Base-by-base conservation (phyloP, 2,113 vertebrate genomes). In the Pseudopipra pipra region DNA sequence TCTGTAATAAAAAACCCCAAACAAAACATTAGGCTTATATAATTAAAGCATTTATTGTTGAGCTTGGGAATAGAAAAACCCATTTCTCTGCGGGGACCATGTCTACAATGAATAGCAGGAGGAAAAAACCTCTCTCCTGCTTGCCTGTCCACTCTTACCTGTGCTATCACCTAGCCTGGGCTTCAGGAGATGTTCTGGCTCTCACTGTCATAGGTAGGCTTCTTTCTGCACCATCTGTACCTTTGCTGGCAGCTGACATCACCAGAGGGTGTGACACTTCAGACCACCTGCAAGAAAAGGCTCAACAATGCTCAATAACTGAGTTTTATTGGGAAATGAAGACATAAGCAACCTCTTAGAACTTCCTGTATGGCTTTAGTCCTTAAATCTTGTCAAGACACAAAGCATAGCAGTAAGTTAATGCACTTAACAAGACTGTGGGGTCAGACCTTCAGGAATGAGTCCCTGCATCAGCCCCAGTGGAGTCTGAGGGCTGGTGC, bases 351-450 rank as follows among this genome's bases (percentile, higher is more conserved):
- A 51, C 14, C 20, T 49, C 12, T 70, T 55, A 33, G 33, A 63
- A 82, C n/a, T 28, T 28, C 3, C 1, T 35, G 4, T 28, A 28
- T 2, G 2, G 11, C 6, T 1, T 31, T 37, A 54, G 12, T 35
- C 21, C 39, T 35, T 30, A 70, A 84, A 54, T 41, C 6, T 30
- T 35, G 12, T 20, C 46, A 17, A 14, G 37, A 54, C 8, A 43
- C 2, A 46, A n/a, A 71, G 49, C 18, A 14, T 0, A 23, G 3
- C 30, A 28, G 31, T 6, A 51, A 46, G n/a, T 24, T 74, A 49
- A 86, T 85, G 31, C 2, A 22, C 21, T 58, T 22, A 35, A 19
- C 18, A 80, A 31, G 43, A 11, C 63, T 87, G 31, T 18, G 54
- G 27, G 31, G 46, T 52, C 37, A 58, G 58, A 63, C n/a, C 23